Evolutionary conservation across 2,888 invertebrate species (phyloP), one percentile per base, ranked within the genome.

Genomic region (Synanthedon tipuliformis): DNA sequence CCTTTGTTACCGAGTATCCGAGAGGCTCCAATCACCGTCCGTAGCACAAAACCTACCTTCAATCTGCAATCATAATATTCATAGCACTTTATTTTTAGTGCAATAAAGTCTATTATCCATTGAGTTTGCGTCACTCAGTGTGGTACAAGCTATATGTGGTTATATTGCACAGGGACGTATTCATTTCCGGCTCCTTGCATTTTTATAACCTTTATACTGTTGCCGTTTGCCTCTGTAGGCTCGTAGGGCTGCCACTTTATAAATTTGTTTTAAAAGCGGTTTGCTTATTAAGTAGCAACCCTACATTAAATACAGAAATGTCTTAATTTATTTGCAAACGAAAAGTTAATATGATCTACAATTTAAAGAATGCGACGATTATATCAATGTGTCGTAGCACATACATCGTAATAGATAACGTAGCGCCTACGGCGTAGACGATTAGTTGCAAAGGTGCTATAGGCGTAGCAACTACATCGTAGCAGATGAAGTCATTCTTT

Each of bases 141-240:
- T 34, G 34, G 34, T 34, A 34, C 45, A 13, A 45, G 13, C 45
- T 45, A 45, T 15, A 15, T 45, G 13, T 45, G 45, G 49, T 49
- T 61, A 63, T 66, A 64, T 68, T 69, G 69, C 65, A 61, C 64
- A 66, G 65, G 61, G 67, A 66, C 69, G 69, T 77, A 76, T 75
- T 81, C 76, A 81, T 83, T 82, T 82, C 80, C 81, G 73, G 71
- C 69, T 73, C 71, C 78, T 79, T 78, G 77, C 77, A 80, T 80
- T 82, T 81, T 79, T 80, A 80, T 81, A 72, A 74, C 72, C 66
- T 73, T 70, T 71, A 69, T 69, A 68, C 65, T 66, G 69, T 68
- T 73, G 64, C 71, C 69, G 61, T 71, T 71, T 71, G 63, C 66
- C 61, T 68, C 64, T 60, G 64, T 65, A 63, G 67, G 61, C 64